Percentiles rank a stretch among this genome's conserved stretches.
Evolutionary conservation across 2,113 vertebrate species (phyloP).

Genomic region (Chinchilla lanigera): DNA sequence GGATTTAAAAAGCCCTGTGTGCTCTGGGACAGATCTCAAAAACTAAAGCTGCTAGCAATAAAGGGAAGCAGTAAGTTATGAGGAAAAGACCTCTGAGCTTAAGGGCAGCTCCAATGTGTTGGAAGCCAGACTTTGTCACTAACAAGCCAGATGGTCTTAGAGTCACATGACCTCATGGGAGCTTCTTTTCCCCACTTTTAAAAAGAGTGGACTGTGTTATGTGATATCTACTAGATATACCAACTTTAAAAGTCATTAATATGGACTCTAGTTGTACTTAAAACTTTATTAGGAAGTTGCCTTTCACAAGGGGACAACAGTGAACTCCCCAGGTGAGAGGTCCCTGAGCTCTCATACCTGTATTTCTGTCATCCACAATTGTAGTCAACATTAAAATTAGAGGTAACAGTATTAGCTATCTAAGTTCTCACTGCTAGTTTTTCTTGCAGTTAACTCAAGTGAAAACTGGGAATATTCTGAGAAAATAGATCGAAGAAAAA

Average conservation of each 20-base stretch:
- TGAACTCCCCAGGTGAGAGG: neutral
- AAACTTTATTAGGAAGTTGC: neutral
- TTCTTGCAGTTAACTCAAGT: neutral
- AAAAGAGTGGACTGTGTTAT: neutral
- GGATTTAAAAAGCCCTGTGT: neutral
- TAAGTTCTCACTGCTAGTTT: neutral
- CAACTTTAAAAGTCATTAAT: neutral
- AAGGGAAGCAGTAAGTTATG: neutral
- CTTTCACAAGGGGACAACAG: neutral
- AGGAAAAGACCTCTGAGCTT: neutral
- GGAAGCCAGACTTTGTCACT: too few relatives aligned
- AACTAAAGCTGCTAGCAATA: neutral
- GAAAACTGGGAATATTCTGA: neutral
- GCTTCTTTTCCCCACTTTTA: neutral
- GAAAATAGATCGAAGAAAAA: neutral
- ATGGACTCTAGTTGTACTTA: neutral
- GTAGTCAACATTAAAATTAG: neutral
- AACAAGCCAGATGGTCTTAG: neutral
- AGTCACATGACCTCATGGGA: neutral
- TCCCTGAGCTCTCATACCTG: too few relatives aligned
- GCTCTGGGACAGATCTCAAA: neutral
- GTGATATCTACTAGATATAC: neutral
- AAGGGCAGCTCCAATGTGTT: neutral
- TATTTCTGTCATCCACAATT: fast-evolving
- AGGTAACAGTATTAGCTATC: neutral